Conservation (phyloP, 2,113 vertebrate species). For the Eulemur rufifrons region DNA sequence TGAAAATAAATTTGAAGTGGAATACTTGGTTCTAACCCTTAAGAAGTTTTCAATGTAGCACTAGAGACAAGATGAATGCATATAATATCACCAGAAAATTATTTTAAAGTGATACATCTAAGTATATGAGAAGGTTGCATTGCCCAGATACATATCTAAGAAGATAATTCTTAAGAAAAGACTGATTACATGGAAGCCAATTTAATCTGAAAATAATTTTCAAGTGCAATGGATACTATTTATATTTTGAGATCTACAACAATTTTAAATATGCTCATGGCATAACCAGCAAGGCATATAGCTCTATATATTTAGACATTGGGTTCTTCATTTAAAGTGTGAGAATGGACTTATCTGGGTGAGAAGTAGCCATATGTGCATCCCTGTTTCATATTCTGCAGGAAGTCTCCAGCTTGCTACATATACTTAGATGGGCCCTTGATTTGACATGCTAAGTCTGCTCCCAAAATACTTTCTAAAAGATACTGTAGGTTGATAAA, state of each 20-base stretch:
- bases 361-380: neutral
- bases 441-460: neutral
- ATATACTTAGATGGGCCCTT: neutral
- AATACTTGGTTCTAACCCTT: neutral
- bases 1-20: neutral
- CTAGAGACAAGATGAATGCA: neutral
- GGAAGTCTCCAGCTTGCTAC: neutral
- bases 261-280: conserved; percentile 13
- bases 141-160: neutral
- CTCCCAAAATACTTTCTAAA: neutral
- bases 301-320: conserved; percentile 10
- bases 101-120: neutral
- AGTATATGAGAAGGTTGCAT: neutral
- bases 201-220: neutral
- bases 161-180: neutral
- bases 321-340: conserved; percentile 6
- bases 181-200: neutral
- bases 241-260: neutral
- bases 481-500: neutral
- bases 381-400: neutral
- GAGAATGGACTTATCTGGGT: conserved; percentile 24
- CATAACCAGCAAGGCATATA: neutral
- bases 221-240: neutral
- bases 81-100: neutral
- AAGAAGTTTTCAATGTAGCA: neutral